phyloP scores from a whole-genome alignment of 2,113 vertebrate genomes.

The Dinomys branickii region DNA sequence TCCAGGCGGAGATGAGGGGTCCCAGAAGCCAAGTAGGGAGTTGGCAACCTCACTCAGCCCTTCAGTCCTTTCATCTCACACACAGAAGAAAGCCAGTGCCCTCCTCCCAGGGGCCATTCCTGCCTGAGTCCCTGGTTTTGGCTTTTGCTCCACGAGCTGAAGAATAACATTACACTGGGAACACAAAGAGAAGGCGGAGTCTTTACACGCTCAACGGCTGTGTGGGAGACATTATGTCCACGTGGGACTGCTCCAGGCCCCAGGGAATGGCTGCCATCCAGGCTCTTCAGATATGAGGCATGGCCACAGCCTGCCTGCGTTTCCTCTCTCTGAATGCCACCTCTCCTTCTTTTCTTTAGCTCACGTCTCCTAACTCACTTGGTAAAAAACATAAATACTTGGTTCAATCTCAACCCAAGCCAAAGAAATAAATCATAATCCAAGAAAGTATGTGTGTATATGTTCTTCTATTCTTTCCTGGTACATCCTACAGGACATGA shows the following conservation, averaged over 20 bases:
- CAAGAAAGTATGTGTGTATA: background rate
- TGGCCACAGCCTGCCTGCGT: background rate
- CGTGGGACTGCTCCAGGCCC: background rate
- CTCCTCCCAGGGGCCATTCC: background rate
- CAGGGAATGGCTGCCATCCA: background rate
- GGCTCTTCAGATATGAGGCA: background rate
- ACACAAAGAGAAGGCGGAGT: background rate
- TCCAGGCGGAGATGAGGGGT: background rate
- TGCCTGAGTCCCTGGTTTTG: background rate
- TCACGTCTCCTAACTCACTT: background rate
- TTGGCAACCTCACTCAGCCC: background rate
- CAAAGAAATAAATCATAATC: slow-evolving; percentile 20
- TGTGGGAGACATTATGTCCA: background rate
- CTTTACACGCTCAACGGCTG: background rate
- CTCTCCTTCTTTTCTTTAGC: background rate
- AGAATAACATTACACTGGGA: background rate
- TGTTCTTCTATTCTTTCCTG: background rate
- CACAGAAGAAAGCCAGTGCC: background rate
- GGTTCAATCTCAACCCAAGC: background rate
- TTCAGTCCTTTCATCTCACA: background rate
- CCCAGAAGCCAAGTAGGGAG: background rate
- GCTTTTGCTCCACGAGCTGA: background rate
- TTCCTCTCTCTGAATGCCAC: background rate
- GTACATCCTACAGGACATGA: background rate
- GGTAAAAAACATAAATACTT: background rate